A percentile compares a stretch with the other conserved stretches of the same genome.
Conservation (phyloP, 2,888 invertebrate species). For the Cephus runcator region DNA sequence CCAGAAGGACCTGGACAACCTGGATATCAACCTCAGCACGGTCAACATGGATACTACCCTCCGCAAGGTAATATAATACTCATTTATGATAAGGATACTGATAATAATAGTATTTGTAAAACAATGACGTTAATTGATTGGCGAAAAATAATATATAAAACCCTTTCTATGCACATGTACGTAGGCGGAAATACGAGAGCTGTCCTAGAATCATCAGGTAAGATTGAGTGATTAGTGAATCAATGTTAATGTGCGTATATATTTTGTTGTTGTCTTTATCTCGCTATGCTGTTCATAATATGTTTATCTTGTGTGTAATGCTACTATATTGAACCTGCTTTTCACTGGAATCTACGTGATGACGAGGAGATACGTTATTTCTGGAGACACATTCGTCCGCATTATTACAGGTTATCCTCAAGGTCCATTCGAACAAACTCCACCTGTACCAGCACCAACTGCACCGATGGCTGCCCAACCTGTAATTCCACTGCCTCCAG, state of each 20-base stretch:
- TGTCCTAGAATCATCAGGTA: constrained; percentile 63
- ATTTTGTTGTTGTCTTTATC: constrained; percentile 13
- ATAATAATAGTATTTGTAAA: neutral
- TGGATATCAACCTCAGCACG: constrained; percentile 46
- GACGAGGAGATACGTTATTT: neutral
- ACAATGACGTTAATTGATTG: neutral
- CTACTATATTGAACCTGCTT: neutral
- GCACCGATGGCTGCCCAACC: constrained; percentile 55
- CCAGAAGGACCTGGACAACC: constrained; percentile 54
- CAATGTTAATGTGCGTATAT: constrained; percentile 4
- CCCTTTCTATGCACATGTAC: constrained; percentile 44
- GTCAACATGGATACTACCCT: constrained; percentile 58
- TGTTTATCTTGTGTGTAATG: constrained; percentile 17
- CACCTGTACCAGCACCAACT: constrained; percentile 52
- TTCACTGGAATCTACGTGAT: neutral
- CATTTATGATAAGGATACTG: neutral
- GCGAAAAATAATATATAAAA: neutral
- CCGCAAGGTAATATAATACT: constrained; percentile 53
- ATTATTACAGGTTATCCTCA: constrained; percentile 52
- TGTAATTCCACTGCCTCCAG: constrained; percentile 57
- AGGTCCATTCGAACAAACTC: constrained; percentile 56
- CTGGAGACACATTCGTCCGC: neutral
- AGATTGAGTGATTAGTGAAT: constrained; percentile 27
- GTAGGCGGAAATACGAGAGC: constrained; percentile 63
- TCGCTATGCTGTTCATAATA: constrained; percentile 4